Percentiles rank a stretch among this genome's conserved stretches.
phyloP scores from a whole-genome alignment of 1,140 invertebrate species.

The Ganaspis sp. region DNA sequence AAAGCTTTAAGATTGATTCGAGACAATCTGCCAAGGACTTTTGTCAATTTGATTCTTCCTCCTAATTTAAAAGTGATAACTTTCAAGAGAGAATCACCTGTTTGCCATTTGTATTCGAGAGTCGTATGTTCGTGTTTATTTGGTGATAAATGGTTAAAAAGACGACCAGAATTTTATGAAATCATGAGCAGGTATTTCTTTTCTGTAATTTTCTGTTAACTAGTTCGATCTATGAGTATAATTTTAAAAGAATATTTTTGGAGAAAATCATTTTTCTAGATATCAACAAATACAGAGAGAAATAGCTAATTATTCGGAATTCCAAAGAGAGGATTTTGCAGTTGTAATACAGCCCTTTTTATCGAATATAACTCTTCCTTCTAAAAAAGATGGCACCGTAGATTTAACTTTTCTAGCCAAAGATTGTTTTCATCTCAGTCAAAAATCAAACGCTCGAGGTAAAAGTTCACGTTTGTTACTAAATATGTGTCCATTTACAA shows the following conservation, averaged over 20 bases:
- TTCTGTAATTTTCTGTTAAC: slow-evolving; percentile 9
- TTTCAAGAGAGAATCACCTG: slow-evolving; percentile 46
- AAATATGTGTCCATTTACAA: too few species aligned
- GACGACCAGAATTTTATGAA: slow-evolving; percentile 56
- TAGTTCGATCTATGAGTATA: slow-evolving; percentile 48
- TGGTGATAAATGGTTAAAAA: slow-evolving; percentile 57
- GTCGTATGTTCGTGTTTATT: slow-evolving; percentile 77
- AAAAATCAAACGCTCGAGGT: slow-evolving; percentile 79
- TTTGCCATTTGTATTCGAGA: slow-evolving; percentile 12
- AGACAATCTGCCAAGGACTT: slow-evolving; percentile 79
- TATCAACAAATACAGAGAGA: slow-evolving; percentile 64
- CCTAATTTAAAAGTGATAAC: slow-evolving; percentile 68
- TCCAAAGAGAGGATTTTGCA: slow-evolving; percentile 80
- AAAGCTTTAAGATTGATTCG: slow-evolving; percentile 76
- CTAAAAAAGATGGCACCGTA: slow-evolving; percentile 61
- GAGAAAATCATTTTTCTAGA: slow-evolving; percentile 46
- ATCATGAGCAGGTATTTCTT: slow-evolving; percentile 72
- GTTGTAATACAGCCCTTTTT: slow-evolving; percentile 79
- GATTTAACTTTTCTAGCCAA: slow-evolving; percentile 80
- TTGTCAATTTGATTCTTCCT: slow-evolving; percentile 78
- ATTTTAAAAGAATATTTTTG: slow-evolving; percentile 19
- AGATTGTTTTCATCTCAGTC: slow-evolving; percentile 86
- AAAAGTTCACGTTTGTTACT: slow-evolving; percentile 57
- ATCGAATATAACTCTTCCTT: slow-evolving; percentile 67
- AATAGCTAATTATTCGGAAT: slow-evolving; percentile 70